Evolutionary conservation across 2,797 vertebrate genomes (phyloP), one percentile per base, ranked within the genome.

Genomic region (Dendrocincla fuliginosa): DNA sequence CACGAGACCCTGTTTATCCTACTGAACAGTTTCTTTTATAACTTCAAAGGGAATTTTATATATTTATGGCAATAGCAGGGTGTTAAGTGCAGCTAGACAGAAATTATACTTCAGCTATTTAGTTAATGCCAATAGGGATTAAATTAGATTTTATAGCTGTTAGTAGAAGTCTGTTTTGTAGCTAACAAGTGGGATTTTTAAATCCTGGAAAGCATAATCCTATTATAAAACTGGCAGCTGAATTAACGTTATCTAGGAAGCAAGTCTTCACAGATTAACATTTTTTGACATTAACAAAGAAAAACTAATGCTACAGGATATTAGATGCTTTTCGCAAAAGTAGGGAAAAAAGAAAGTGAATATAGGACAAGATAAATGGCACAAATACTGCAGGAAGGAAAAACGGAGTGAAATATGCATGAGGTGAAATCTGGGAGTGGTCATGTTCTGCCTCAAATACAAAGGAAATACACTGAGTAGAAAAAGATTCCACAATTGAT

Each of bases 151-250:
- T 98, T 98, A 98, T 98, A 98, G 97, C 95, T 93, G 95, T 98
- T 98, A 97, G 97, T 97, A 95, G 95, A 97, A 97, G 95, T 97
- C 97, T 97, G 91, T 98, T 98, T 98, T 97, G 97, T 97, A 93
- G 92, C 97, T 98, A 98, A 97, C 98, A 97, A 98, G 96, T 98
- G 97, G 97, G 96, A 97, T 98, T 98, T 97, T 98, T 97, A 98
- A 98, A 97, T 98, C 97, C 97, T 97, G 97, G 97, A 97, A 98
- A 98, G 97, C 94, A 95, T 98, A 98, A 98, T 98, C 98, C 97
- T 98, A 98, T 98, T 98, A 98, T 97, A 95, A 98, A 97, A 97
- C 96, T 97, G 96, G 96, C 97, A 97, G 97, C 96, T 97, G 97
- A 98, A 97, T 98, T 98, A 98, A 97, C 96, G 96, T 98, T 97